phyloP scores from a whole-genome alignment of 2,113 vertebrate species.

The Budorcas taxicolor region DNA sequence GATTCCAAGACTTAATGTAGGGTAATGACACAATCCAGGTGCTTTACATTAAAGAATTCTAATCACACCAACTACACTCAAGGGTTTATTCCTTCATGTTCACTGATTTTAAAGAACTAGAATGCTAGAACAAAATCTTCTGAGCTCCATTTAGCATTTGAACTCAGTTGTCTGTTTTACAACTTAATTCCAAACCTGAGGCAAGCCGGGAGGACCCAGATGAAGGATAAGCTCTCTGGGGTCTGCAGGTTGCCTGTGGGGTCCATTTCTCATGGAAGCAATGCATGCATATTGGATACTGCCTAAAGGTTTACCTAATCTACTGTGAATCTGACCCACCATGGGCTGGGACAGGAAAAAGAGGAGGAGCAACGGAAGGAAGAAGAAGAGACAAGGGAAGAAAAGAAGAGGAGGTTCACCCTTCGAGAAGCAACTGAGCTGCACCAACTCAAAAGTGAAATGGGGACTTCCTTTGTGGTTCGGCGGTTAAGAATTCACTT shows the following conservation, averaged over 20 bases:
- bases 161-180: not conserved
- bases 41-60: not conserved
- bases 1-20: not conserved
- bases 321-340: not conserved
- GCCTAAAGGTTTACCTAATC: not conserved
- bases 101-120: not conserved
- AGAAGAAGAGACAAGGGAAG: too few species aligned
- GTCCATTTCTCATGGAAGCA: too few species aligned
- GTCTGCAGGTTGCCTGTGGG: not conserved
- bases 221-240: not conserved
- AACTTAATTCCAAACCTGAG: not conserved
- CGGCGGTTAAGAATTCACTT: rapidly evolving
- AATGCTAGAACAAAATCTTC: not conserved
- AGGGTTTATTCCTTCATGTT: not conserved
- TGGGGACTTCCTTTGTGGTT: not conserved
- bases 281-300: not conserved
- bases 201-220: not conserved
- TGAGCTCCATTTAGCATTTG: not conserved
- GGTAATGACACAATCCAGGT: not conserved
- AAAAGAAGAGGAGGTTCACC: not conserved
- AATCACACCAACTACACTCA: too few species aligned
- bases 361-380: not conserved
- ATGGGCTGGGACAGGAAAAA: not conserved
- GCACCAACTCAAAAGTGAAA: not conserved
- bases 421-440: not conserved